These are phyloP conservation scores for Hydractinia symbiolongicarpus DNA, from an alignment of 30 jellyfish, hydroid and myxozoan genomes.

Conservation along the genomic window DNA sequence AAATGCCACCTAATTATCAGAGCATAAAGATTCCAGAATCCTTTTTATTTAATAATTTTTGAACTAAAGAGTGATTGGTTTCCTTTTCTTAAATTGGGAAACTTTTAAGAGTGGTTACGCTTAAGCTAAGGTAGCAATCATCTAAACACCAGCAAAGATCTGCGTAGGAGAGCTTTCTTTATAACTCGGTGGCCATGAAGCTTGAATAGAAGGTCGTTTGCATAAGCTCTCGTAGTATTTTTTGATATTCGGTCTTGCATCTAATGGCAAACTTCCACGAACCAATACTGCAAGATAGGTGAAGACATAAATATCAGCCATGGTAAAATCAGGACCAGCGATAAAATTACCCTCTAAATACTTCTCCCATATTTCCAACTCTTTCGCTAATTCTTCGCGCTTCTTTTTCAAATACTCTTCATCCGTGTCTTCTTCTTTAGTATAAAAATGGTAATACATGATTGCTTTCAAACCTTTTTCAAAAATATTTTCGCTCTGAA, in stretches of 20 bases:
- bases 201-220: constrained; percentile 36
- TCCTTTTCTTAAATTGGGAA: too few relatives aligned
- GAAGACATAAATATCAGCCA: constrained; percentile 42
- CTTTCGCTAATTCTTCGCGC: constrained; percentile 12
- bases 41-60: too few relatives aligned
- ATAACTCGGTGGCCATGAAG: constrained; percentile 53
- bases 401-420: neutral
- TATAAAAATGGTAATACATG: constrained; percentile 1
- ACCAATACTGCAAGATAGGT: constrained; percentile 13
- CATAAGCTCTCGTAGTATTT: constrained; percentile 26
- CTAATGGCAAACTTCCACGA: constrained; percentile 40
- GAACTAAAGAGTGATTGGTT: too few relatives aligned
- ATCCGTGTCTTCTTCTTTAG: constrained; percentile 20
- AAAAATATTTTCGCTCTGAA: constrained; percentile 22
- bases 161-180: constrained; percentile 15
- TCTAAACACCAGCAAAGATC: constrained; percentile 10
- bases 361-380: constrained; percentile 32
- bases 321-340: constrained; percentile 39
- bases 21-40: too few relatives aligned
- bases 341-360: constrained; percentile 19
- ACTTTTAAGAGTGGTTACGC: too few relatives aligned
- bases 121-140: too few relatives aligned
- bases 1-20: too few relatives aligned
- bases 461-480: constrained; percentile 9
- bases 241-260: constrained; percentile 32